Conservation (phyloP, 1,140 invertebrate species). For the Microplitis demolitor region DNA sequence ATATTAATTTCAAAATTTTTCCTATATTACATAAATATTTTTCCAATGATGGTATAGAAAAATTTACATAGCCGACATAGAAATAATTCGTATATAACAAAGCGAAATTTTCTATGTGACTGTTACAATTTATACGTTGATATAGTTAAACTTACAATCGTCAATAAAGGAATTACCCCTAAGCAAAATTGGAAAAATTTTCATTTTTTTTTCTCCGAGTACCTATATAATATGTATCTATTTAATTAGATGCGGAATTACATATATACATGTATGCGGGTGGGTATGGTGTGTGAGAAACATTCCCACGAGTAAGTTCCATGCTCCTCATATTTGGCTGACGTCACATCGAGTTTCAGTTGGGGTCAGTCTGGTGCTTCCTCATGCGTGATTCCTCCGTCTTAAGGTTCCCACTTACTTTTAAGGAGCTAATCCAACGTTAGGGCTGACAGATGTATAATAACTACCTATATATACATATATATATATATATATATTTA, state of each 20-base stretch:
- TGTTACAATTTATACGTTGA: no score
- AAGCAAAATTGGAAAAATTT: no score
- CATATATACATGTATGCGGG: not conserved
- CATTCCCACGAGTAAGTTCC: slow-evolving; percentile 17
- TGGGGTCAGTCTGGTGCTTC: slow-evolving; percentile 47
- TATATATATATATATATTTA: not conserved
- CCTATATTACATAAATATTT: no score
- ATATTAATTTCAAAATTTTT: no score
- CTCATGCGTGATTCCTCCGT: slow-evolving; percentile 50
- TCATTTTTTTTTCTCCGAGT: no score
- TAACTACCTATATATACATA: not conserved
- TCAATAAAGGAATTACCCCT: no score
- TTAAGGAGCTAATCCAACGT: slow-evolving; percentile 33
- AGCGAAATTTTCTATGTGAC: no score
- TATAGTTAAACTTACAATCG: no score
- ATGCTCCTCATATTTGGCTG: slow-evolving; percentile 29
- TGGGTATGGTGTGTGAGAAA: slow-evolving; percentile 29
- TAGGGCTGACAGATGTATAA: slow-evolving; percentile 18
- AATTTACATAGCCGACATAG: no score
- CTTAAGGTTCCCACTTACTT: slow-evolving; percentile 40
- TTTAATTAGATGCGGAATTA: not conserved
- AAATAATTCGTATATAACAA: no score
- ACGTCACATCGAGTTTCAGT: slow-evolving; percentile 35
- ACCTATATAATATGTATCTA: no score
- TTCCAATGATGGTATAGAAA: no score